Conservation (phyloP, 2,888 invertebrate genomes). For the Dexiosoma caninum region DNA sequence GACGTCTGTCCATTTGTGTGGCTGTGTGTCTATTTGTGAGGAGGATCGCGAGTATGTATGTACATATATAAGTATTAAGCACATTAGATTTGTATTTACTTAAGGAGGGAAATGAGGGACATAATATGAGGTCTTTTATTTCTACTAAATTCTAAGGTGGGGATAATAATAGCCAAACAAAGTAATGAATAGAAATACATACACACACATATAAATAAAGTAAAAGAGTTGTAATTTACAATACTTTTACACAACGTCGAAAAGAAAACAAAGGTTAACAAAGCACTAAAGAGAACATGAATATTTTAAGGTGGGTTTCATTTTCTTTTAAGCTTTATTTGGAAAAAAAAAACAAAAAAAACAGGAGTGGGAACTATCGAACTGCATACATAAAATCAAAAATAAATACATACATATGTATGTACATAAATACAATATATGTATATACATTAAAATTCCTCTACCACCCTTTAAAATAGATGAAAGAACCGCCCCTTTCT, state of each 20-base stretch:
- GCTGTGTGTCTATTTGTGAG: constrained; percentile 15
- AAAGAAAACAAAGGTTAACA: constrained; percentile 23
- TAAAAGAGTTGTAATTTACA: constrained; percentile 31
- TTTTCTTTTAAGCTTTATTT: background rate
- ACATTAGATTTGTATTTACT: constrained; percentile 5
- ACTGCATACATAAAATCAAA: background rate
- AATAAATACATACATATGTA: background rate
- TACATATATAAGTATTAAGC: no score
- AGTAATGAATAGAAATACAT: constrained; percentile 34
- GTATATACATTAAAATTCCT: background rate
- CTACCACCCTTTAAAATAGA: background rate
- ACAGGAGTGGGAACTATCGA: constrained; percentile 26
- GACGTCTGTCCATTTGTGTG: background rate
- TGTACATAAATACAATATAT: background rate
- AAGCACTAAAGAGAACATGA: background rate
- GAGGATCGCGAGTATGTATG: constrained; percentile 48
- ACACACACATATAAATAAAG: constrained; percentile 5
- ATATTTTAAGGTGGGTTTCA: constrained; percentile 42
- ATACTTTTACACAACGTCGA: background rate
- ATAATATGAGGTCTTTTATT: constrained; percentile 32
- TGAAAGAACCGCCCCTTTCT: background rate
- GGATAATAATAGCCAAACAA: constrained; percentile 58
- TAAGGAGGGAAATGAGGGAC: background rate
- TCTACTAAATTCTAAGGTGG: constrained; percentile 58
- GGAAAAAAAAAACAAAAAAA: background rate